Evolutionary conservation across 2,797 vertebrate species (phyloP).

Genomic region (Sylvia borin): DNA sequence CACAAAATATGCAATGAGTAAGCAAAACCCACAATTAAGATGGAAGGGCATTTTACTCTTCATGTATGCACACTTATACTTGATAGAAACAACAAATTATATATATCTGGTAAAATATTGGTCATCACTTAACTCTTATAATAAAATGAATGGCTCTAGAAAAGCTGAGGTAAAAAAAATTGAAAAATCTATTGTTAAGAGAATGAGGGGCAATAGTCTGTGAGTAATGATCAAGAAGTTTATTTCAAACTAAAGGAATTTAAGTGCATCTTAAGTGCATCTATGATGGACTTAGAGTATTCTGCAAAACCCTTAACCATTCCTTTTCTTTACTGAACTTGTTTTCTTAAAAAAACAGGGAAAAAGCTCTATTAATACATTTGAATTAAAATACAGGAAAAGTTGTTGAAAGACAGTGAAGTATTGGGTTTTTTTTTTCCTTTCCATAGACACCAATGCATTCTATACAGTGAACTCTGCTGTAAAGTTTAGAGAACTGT

Average conservation of each 20-base stretch:
- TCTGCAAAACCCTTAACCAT: not conserved
- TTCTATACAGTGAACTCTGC: not conserved
- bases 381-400: not conserved
- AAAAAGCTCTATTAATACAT: not conserved
- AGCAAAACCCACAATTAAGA: not conserved
- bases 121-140: not conserved
- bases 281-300: not conserved
- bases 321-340: not conserved
- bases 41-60: not conserved
- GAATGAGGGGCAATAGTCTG: not conserved
- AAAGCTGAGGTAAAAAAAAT: not conserved
- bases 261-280: not conserved
- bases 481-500: not conserved
- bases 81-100: not conserved
- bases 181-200: not conserved
- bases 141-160: not conserved
- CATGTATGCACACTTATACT: not conserved
- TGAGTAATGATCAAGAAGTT: not conserved
- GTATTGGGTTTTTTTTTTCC: not conserved
- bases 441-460: not conserved
- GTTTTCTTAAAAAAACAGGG: not conserved
- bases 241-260: not conserved
- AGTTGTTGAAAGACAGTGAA: not conserved
- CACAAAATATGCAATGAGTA: not conserved
- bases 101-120: not conserved